Evolutionary conservation across 2,888 invertebrate species (phyloP).

Genomic region (Geotrupes spiniger): DNA sequence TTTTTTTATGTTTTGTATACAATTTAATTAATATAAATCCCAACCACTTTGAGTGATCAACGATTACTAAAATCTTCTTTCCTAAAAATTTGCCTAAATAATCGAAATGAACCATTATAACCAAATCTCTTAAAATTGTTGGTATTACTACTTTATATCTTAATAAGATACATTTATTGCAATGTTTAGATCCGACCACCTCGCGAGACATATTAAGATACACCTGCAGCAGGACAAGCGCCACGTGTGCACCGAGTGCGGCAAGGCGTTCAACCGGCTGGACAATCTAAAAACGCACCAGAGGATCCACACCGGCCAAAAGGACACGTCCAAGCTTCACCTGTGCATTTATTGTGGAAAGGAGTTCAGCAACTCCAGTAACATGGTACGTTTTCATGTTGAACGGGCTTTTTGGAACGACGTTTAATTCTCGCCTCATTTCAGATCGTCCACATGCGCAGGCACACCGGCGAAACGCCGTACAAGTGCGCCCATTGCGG

Average conservation of each 20-base stretch:
- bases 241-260: slow-evolving; percentile 61
- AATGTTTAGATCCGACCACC: slow-evolving; percentile 60
- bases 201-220: slow-evolving; percentile 63
- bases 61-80: too few species aligned
- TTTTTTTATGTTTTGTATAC: too few species aligned
- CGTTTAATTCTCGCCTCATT: slow-evolving; percentile 21
- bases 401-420: too few species aligned
- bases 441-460: slow-evolving; percentile 51
- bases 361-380: slow-evolving; percentile 52
- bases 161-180: too few species aligned
- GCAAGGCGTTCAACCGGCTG: slow-evolving; percentile 59
- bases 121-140: too few species aligned
- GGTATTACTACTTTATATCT: too few species aligned
- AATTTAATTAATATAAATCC: too few species aligned
- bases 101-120: too few species aligned
- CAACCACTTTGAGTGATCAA: too few species aligned
- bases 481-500: slow-evolving; percentile 49
- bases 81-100: too few species aligned
- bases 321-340: slow-evolving; percentile 47
- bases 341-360: slow-evolving; percentile 51
- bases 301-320: slow-evolving; percentile 46
- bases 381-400: slow-evolving; percentile 51
- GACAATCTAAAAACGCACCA: slow-evolving; percentile 49
- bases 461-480: slow-evolving; percentile 50
- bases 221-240: slow-evolving; percentile 53